These are phyloP conservation scores for Drosophila kikkawai DNA, from an alignment of 1,140 invertebrate genomes.

Conservation along the genomic window DNA sequence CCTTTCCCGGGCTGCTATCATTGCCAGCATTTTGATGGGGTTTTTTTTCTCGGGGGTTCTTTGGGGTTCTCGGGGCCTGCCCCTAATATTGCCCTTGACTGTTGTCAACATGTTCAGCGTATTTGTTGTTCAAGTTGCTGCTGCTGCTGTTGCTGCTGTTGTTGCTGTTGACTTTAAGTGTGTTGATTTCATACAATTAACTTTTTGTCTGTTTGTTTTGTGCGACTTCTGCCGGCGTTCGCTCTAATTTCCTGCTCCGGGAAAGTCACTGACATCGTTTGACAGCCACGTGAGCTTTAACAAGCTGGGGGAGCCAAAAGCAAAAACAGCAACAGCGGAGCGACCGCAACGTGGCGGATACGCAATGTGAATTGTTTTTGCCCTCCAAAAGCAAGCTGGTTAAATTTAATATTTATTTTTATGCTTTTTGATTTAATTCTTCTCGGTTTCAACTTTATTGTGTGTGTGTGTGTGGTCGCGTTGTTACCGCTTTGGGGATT, in stretches of 20 bases:
- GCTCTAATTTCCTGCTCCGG: conserved; percentile 60
- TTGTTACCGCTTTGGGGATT: conserved; percentile 43
- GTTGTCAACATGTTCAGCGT: conserved; percentile 74
- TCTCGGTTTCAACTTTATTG: conserved; percentile 18
- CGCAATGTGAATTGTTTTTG: conserved; percentile 39
- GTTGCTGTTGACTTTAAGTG: conserved; percentile 76
- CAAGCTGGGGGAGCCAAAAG: conserved; percentile 32
- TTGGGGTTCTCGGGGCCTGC: conserved; percentile 40
- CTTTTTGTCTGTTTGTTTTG: conserved; percentile 77
- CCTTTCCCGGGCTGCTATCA: conserved; percentile 36
- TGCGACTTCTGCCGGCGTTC: conserved; percentile 50
- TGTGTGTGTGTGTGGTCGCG: not conserved
- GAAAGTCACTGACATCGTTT: conserved; percentile 56
- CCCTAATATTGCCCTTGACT: conserved; percentile 77
- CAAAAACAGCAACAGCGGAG: conserved; percentile 10
- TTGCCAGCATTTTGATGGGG: conserved; percentile 39
- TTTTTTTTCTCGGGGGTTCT: conserved; percentile 1
- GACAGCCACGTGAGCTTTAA: conserved; percentile 57
- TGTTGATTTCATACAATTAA: conserved; percentile 84
- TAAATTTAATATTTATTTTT: conserved; percentile 65
- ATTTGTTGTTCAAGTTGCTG: conserved; percentile 54
- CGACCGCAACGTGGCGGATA: conserved; percentile 44
- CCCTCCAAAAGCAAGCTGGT: conserved; percentile 23
- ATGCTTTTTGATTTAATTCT: conserved; percentile 56
- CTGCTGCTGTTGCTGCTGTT: conserved; percentile 20